These are phyloP conservation scores for Aleiodes testaceus DNA, from an alignment of 2,888 invertebrate genomes.

Conservation along the genomic window DNA sequence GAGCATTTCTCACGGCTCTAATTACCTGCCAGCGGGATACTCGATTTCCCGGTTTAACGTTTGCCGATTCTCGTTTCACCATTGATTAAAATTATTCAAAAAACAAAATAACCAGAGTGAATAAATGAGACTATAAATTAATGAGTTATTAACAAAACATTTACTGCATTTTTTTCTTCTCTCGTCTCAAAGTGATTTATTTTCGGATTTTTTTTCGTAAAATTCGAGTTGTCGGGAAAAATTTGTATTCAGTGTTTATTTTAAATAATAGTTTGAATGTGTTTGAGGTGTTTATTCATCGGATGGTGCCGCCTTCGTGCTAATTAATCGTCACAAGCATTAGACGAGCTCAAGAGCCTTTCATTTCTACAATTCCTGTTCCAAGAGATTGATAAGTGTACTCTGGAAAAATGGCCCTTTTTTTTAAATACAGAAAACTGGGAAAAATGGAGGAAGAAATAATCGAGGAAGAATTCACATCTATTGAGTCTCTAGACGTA, in stretches of 20 bases:
- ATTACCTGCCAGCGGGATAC: constrained; percentile 63
- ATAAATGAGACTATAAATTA: constrained; percentile 30
- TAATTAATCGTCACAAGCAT: constrained; percentile 51
- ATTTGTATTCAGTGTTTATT: not conserved
- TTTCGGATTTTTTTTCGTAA: too few species aligned
- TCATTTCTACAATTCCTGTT: constrained; percentile 37
- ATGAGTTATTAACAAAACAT: constrained; percentile 40
- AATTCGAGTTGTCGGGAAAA: too few species aligned
- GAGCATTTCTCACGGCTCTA: constrained; percentile 62
- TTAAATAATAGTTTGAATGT: not conserved
- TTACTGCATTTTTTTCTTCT: constrained; percentile 17
- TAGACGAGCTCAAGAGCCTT: constrained; percentile 45
- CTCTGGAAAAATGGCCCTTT: too few species aligned
- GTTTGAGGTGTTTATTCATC: constrained; percentile 45
- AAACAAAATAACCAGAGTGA: constrained; percentile 23
- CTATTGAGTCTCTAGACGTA: constrained; percentile 59
- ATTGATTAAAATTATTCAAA: constrained; percentile 23
- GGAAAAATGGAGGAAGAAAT: constrained; percentile 39
- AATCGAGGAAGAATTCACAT: constrained; percentile 54
- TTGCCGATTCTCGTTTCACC: constrained; percentile 34
- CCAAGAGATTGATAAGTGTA: constrained; percentile 15
- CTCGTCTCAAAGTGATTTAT: constrained; percentile 15
- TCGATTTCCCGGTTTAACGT: constrained; percentile 38
- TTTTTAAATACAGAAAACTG: not conserved
- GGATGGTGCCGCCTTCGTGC: constrained; percentile 48